A percentile compares a stretch with the other conserved stretches of the same genome.
Evolutionary conservation across 2,113 vertebrate genomes (phyloP).

Genomic region (Macquaria ambigua): DNA sequence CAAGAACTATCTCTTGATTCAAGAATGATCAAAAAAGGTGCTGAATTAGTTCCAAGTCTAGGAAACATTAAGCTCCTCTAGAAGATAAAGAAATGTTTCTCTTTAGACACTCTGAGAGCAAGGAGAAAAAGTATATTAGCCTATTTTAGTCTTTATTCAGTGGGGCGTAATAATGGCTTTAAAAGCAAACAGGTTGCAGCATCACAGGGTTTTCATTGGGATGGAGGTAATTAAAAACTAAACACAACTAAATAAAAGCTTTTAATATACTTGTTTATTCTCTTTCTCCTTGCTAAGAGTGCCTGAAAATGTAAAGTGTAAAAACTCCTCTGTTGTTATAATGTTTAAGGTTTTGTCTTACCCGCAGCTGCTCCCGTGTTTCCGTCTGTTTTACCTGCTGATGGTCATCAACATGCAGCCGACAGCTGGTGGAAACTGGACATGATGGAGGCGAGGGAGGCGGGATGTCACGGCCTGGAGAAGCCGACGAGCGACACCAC

Average conservation of each 20-base stretch:
- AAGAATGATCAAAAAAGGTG: neutral
- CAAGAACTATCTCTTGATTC: neutral
- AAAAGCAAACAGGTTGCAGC: neutral
- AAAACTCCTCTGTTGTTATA: neutral
- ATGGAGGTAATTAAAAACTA: neutral
- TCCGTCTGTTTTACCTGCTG: constrained; percentile 27
- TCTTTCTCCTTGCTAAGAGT: neutral
- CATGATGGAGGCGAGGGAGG: constrained; percentile 42
- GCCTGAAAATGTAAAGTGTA: neutral
- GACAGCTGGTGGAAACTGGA: constrained; percentile 64
- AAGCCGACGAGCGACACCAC: constrained; percentile 38
- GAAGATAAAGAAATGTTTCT: neutral
- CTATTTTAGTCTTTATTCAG: neutral
- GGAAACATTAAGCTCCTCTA: neutral
- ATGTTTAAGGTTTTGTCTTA: constrained; percentile 16
- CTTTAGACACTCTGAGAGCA: neutral
- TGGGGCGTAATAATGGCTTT: neutral
- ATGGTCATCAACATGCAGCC: constrained; percentile 35
- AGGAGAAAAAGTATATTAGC: neutral
- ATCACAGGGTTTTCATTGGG: neutral
- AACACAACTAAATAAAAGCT: neutral
- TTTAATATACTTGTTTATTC: neutral
- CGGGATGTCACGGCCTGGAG: constrained; percentile 20
- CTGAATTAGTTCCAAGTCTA: neutral
- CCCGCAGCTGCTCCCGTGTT: constrained; percentile 51